Conservation (phyloP, 2,797 vertebrate species). For the Eupleurogrammus muticus region DNA sequence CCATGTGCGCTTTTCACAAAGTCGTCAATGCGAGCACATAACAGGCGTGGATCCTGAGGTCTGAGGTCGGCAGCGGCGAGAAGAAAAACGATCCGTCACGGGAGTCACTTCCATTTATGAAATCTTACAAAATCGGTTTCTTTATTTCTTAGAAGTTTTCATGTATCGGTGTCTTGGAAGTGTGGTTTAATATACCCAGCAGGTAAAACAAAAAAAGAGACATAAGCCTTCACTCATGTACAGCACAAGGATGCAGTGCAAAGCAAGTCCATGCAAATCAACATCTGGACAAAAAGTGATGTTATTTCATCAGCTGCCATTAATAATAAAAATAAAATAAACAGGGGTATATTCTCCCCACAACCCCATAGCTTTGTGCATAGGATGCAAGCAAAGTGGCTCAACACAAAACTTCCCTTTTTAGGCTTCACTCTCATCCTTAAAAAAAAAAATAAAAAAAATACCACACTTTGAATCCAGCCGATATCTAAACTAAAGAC, state of each 20-base stretch:
- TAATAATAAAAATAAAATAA: slow-evolving; percentile 17
- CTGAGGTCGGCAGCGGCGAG: slow-evolving; percentile 44
- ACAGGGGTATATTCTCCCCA: slow-evolving; percentile 39
- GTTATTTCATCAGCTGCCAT: slow-evolving; percentile 34
- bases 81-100: slow-evolving; percentile 64
- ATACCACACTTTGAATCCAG: no score
- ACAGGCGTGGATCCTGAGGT: slow-evolving; percentile 42
- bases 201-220: slow-evolving; percentile 28
- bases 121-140: slow-evolving; percentile 23
- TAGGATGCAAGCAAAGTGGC: no score
- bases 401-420: no score
- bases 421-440: no score
- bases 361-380: no score
- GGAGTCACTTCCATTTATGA: slow-evolving; percentile 20
- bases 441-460: no score
- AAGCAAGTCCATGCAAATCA: slow-evolving; percentile 11
- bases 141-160: slow-evolving; percentile 16
- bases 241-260: slow-evolving; percentile 7
- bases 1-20: slow-evolving; percentile 27
- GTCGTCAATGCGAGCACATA: slow-evolving; percentile 39
- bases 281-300: slow-evolving; percentile 38
- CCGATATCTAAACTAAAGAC: no score
- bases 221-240: slow-evolving; percentile 15
- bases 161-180: slow-evolving; percentile 8
- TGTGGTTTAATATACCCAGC: slow-evolving; percentile 32